Evolutionary conservation across 2,888 invertebrate species (phyloP).

Genomic region (Pseudococcus viburni): DNA sequence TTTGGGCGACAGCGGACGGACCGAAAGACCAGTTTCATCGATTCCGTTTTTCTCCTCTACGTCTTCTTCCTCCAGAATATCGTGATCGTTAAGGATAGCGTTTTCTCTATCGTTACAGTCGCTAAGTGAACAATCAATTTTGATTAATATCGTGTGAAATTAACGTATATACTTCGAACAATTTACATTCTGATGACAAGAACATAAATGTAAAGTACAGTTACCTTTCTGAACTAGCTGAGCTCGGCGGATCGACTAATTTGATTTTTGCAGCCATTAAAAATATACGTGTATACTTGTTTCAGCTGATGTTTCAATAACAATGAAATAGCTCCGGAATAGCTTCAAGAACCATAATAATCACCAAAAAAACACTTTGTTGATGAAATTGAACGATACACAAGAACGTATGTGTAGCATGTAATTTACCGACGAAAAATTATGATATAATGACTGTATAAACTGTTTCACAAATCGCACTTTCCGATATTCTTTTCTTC

Average conservation of each 20-base stretch:
- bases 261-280: slow-evolving; percentile 69
- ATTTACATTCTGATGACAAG: background rate
- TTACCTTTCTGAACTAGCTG: slow-evolving; percentile 90
- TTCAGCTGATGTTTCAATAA: background rate
- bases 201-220: background rate
- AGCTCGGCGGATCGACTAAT: slow-evolving; percentile 86
- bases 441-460: no score
- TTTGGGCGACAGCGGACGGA: background rate
- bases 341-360: background rate
- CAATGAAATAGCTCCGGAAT: background rate
- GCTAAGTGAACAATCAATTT: slow-evolving; percentile 3
- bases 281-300: background rate
- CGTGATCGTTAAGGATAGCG: slow-evolving; percentile 56
- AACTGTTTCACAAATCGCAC: no score
- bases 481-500: no score
- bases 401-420: no score
- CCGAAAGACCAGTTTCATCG: background rate
- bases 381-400: no score
- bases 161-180: background rate
- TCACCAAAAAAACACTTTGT: background rate
- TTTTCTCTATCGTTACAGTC: slow-evolving; percentile 61
- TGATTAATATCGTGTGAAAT: background rate
- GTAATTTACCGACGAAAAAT: no score
- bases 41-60: slow-evolving; percentile 7
- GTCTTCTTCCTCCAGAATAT: slow-evolving; percentile 48